Percentiles rank a stretch among this genome's conserved stretches.
Evolutionary conservation across 2,888 invertebrate species (phyloP).

Genomic region (Lissocephala sabroskyi): DNA sequence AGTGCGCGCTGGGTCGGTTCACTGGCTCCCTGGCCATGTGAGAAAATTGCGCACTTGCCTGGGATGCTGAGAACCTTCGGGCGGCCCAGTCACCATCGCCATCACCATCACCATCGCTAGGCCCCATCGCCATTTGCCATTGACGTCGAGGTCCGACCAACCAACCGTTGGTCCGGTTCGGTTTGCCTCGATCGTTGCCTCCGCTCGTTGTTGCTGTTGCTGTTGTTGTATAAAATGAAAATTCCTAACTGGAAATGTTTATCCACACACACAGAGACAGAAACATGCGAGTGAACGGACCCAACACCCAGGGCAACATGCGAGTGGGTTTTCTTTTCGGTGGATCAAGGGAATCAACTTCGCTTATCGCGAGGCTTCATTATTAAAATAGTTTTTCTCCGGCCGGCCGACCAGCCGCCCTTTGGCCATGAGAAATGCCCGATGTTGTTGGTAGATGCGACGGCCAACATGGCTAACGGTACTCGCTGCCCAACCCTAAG

Average conservation of each 20-base stretch:
- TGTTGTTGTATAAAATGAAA: slow-evolving; percentile 42
- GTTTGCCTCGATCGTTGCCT: not conserved
- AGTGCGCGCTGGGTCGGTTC: slow-evolving; percentile 10
- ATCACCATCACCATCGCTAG: no score
- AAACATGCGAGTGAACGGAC: not conserved
- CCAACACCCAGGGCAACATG: not conserved
- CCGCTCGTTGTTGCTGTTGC: not conserved
- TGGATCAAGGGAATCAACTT: slow-evolving; percentile 10
- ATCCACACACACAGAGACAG: slow-evolving; percentile 4
- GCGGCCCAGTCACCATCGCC: not conserved
- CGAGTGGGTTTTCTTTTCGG: not conserved
- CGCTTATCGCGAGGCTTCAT: slow-evolving; percentile 66
- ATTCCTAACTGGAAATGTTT: slow-evolving; percentile 49
- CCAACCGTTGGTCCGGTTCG: slow-evolving; percentile 3
- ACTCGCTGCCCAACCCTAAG: slow-evolving; percentile 40
- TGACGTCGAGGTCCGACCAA: no score
- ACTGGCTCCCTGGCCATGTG: slow-evolving; percentile 42
- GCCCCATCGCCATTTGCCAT: no score
- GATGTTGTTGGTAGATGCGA: no score
- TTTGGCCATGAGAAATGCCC: no score
- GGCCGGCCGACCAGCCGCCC: no score
- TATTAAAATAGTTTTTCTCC: slow-evolving; percentile 57
- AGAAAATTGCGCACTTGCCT: slow-evolving; percentile 48
- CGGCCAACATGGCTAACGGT: slow-evolving; percentile 57
- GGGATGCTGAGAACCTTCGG: slow-evolving; percentile 12